Conservation (phyloP, 2,113 vertebrate genomes). For the Trogon melanurus region DNA sequence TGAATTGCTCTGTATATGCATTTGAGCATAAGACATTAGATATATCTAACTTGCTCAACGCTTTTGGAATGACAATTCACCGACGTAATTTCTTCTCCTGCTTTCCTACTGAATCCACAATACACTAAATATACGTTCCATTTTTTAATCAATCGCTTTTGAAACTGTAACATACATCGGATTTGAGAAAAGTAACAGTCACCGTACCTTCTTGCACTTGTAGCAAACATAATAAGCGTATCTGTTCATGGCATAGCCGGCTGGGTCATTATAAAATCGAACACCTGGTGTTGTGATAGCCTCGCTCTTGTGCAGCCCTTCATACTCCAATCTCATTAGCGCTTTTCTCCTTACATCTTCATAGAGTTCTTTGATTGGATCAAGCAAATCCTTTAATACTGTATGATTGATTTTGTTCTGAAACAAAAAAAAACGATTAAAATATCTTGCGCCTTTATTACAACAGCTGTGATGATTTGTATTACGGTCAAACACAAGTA, state of each 20-base stretch:
- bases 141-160: background rate
- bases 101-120: background rate
- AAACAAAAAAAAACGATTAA: constrained; percentile 21
- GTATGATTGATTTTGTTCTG: constrained; percentile 99
- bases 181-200: background rate
- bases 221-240: constrained; percentile 99
- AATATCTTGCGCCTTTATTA: background rate
- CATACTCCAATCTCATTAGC: constrained; percentile 96
- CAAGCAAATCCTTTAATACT: constrained; percentile 95
- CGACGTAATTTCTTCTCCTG: background rate
- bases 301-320: constrained; percentile 97
- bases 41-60: background rate
- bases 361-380: constrained; percentile 98
- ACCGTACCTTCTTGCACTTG: constrained; percentile 97
- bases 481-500: background rate
- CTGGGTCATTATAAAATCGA: constrained; percentile 95
- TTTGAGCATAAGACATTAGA: background rate
- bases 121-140: background rate
- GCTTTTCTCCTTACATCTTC: constrained; percentile 98
- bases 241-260: constrained; percentile 98
- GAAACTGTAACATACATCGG: background rate
- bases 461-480: background rate
- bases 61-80: background rate
- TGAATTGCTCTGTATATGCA: background rate
- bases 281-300: constrained; percentile 96